Conservation (phyloP, 92 coral and sea anemone genomes). For the Chrysogorgia sp. region DNA sequence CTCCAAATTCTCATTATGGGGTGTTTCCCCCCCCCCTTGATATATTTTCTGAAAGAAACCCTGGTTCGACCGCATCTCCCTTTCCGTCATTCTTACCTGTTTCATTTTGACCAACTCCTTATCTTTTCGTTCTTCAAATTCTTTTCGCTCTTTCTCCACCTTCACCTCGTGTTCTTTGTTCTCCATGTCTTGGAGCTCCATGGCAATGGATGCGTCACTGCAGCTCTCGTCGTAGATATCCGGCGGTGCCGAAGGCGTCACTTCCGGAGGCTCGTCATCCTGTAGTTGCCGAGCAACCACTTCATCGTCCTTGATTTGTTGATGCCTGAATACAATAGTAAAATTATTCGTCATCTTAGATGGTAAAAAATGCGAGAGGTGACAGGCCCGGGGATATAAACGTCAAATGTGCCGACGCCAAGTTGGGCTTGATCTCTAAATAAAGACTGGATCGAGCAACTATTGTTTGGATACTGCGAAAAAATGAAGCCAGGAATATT, state of each 20-base stretch:
- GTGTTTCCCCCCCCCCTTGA: too few relatives aligned
- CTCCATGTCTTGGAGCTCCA: conserved; percentile 49
- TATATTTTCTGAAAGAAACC: too few relatives aligned
- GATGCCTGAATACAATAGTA: too few relatives aligned
- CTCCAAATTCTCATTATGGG: too few relatives aligned
- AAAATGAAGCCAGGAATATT: too few relatives aligned
- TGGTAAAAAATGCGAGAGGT: too few relatives aligned
- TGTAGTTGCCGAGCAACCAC: conserved; percentile 72
- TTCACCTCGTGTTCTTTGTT: conserved; percentile 44
- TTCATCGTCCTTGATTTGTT: conserved; percentile 76
- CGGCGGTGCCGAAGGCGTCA: conserved; percentile 29
- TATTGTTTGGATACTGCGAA: too few relatives aligned
- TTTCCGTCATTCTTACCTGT: conserved; percentile 29
- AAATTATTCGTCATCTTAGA: too few relatives aligned
- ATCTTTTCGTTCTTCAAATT: conserved; percentile 46
- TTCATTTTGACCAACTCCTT: conserved; percentile 55
- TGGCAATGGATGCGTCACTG: conserved; percentile 48
- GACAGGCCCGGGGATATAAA: too few relatives aligned
- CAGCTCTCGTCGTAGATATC: conserved; percentile 11
- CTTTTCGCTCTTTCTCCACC: conserved; percentile 44
- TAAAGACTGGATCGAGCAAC: too few relatives aligned
- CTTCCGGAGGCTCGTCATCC: conserved; percentile 55
- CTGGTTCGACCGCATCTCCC: too few relatives aligned
- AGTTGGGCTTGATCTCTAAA: not conserved
- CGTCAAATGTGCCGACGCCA: not conserved